Conservation (phyloP, 2,888 invertebrate species). For the Drosophila aldrichi region DNA sequence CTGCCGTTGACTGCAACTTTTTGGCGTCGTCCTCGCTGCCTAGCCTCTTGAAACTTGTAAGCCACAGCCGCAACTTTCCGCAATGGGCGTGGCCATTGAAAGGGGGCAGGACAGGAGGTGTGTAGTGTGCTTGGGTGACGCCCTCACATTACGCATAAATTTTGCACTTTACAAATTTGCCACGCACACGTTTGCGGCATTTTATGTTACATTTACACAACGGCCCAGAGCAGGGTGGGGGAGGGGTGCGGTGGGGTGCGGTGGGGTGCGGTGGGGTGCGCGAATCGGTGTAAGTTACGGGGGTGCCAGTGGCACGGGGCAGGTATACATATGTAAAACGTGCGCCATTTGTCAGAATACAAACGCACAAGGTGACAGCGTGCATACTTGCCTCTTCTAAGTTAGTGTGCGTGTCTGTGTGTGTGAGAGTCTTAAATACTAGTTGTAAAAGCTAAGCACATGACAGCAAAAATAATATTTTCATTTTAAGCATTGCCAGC, state of each 20-base stretch:
- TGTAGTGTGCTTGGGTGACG: slow-evolving; percentile 54
- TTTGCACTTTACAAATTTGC: slow-evolving; percentile 81
- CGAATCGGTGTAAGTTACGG: not conserved
- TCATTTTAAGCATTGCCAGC: slow-evolving; percentile 7
- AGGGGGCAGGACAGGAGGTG: not conserved
- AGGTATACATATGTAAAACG: slow-evolving; percentile 72
- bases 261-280: not conserved
- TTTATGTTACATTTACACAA: slow-evolving; percentile 76
- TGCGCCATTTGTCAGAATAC: slow-evolving; percentile 74
- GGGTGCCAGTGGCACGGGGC: not conserved
- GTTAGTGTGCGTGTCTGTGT: not conserved
- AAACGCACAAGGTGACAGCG: slow-evolving; percentile 50
- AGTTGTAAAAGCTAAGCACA: slow-evolving; percentile 13
- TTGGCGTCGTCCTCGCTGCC: slow-evolving; percentile 47
- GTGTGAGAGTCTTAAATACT: slow-evolving; percentile 26
- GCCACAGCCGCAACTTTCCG: slow-evolving; percentile 53
- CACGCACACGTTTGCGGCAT: slow-evolving; percentile 81
- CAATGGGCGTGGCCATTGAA: slow-evolving; percentile 25
- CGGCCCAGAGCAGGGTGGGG: not conserved
- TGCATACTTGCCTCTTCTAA: slow-evolving; percentile 19
- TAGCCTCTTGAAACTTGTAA: slow-evolving; percentile 75
- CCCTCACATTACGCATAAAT: slow-evolving; percentile 81
- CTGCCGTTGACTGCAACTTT: slow-evolving; percentile 74
- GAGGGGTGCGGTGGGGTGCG: not conserved
- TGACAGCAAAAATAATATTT: slow-evolving; percentile 8